Evolutionary conservation across 2,888 invertebrate species (phyloP), one percentile per base, ranked within the genome.

Genomic region (Sarcophaga carnaria): DNA sequence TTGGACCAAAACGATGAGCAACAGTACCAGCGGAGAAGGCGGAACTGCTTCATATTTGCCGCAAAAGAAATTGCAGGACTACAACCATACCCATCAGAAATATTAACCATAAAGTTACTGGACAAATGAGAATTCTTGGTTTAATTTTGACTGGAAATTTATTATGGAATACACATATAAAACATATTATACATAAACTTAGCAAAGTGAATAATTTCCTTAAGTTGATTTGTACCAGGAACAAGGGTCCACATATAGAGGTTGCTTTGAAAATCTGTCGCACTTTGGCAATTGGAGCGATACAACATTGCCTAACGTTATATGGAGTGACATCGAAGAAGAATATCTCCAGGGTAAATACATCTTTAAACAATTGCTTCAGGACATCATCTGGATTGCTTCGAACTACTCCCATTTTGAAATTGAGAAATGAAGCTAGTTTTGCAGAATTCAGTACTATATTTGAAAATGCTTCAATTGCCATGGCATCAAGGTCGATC

Each of bases 321-420:
- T 81, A 81, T 54, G 67, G 62, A 67, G n/a, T 22, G 62, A 74
- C 47, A 8, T 47, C 62, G 2, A 47, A 74, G 17, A 74, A 74
- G n/a, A 62, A 74, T 60, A 62, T 49, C 72, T 69, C 60, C 59
- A 72, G 70, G 66, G 45, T 62, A 25, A 59, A 77, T 22, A 47
- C 27, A 25, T 63, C 71, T 14, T 80, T 88, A 81, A 86, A 88
- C 85, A 88, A 86, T 86, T 88, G 88, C 83, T 88, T 89, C 85
- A 88, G 87, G 84, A 83, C 67, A 69, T 87, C 88, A 5, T 4
- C 78, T 8, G 72, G 78, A 5, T 49, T 83, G 22, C 49, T 83
- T 14, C 45, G 45, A 37, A 3, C 78, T 17, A 83, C 78, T 2
- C 78, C 76, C 25, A n/a, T 77, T 22, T 17, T 45, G 3, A 66